Evolutionary conservation across 2,888 invertebrate species (phyloP), one percentile per base, ranked within the genome.

Genomic region (Aquatica leii): DNA sequence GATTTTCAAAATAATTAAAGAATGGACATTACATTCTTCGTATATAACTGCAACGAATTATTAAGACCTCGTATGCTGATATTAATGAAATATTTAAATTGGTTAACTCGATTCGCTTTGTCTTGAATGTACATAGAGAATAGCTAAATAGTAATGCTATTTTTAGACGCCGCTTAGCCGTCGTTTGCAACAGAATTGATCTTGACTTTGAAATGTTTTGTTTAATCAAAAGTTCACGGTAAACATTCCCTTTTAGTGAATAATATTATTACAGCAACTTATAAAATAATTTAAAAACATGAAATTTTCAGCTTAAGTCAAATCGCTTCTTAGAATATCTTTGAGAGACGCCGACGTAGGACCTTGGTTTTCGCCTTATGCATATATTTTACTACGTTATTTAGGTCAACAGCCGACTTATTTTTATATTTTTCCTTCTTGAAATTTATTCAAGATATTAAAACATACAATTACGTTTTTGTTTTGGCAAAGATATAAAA

Each of bases 201-300:
- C 61, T 61, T 61, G 61, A 55, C 61, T 55, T 61, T 61, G 54
- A 61, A 41, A 51, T 20, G 55, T 54, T 60, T 60, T 60, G 4
- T 52, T 51, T 31, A 59, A 20, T 51, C 46, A 48, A 6, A 31
- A 56, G 48, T 56, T 58, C 50, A 51, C 57, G 37, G 50, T 51
- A 41, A 53, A 24, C 24, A 48, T 48, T 56, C 56, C 46, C 34
- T 48, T 48, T 56, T 35, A 34, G 12, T 48, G 56, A 56, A 56
- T 48, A 56, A 48, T 46, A 12, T 18, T n/a, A n/a, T n/a, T n/a
- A n/a, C n/a, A n/a, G n/a, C 14, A 21, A 21, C 15, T 34, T 31
- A 14, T 50, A 15, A 31, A 35, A 37, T 18, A 15, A 35, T 52
- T 52, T 20, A 11, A 3, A 24, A 6, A 20, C 14, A 1, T 18